These are phyloP conservation scores for Notodonta dromedarius DNA, from an alignment of 2,888 invertebrate genomes.

Conservation along the genomic window DNA sequence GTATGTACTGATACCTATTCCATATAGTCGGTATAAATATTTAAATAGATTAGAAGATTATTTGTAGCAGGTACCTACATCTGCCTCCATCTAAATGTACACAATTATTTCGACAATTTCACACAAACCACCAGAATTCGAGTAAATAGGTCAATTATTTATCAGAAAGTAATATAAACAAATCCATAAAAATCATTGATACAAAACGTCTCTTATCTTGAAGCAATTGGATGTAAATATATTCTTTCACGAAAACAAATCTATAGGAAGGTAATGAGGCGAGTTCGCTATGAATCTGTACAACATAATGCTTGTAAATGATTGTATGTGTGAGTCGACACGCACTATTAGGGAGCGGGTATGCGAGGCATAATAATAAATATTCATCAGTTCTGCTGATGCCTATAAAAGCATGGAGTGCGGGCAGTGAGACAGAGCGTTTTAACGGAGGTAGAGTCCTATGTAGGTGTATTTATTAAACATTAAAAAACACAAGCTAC, in stretches of 20 bases:
- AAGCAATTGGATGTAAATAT: slow-evolving; percentile 11
- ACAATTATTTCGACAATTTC: not conserved
- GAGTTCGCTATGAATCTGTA: slow-evolving; percentile 16
- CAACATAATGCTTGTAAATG: slow-evolving; percentile 10
- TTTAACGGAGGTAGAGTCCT: not conserved
- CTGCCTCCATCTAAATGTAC: too few species aligned
- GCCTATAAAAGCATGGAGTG: slow-evolving; percentile 23
- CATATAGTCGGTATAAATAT: too few species aligned
- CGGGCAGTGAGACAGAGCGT: slow-evolving; percentile 4
- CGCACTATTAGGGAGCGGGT: slow-evolving; percentile 15
- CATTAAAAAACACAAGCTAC: too few species aligned
- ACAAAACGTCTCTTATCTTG: slow-evolving; percentile 10
- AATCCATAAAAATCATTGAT: slow-evolving; percentile 4
- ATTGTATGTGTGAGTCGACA: slow-evolving; percentile 12
- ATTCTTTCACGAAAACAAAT: slow-evolving; percentile 23
- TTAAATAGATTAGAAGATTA: too few species aligned
- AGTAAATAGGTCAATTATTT: slow-evolving; percentile 1
- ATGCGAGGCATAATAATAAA: slow-evolving; percentile 29
- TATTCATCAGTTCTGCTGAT: slow-evolving; percentile 25
- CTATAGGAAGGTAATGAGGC: slow-evolving; percentile 38
- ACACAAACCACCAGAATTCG: slow-evolving; percentile 5
- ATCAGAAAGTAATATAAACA: slow-evolving; percentile 6
- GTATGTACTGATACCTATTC: too few species aligned
- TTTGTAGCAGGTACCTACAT: too few species aligned
- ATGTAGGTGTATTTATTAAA: not conserved